A percentile compares a stretch with the other conserved stretches of the same genome.
These are phyloP conservation scores for Corythornis madagascariensis DNA, from an alignment of 2,113 vertebrate species.

Conservation along the genomic window DNA sequence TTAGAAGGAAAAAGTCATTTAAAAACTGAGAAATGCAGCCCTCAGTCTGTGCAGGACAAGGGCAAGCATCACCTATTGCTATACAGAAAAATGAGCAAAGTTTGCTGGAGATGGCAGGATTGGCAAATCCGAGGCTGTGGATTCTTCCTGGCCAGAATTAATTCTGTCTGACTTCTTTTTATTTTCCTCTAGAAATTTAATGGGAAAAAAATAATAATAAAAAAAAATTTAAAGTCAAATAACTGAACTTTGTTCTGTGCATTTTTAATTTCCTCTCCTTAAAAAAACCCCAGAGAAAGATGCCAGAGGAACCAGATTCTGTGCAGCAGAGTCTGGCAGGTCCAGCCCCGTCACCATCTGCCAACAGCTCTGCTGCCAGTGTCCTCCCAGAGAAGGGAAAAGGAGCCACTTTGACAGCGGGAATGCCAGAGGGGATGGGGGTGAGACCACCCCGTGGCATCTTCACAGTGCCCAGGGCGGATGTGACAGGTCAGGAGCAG, in stretches of 20 bases:
- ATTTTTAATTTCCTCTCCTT: background rate
- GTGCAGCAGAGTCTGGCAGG: background rate
- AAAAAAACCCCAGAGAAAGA: background rate
- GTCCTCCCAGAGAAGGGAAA: constrained; percentile 49
- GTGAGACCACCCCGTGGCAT: background rate
- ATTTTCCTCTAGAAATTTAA: background rate
- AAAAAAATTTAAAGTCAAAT: no score
- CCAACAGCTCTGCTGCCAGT: rapidly evolving
- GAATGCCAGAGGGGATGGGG: rapidly evolving
- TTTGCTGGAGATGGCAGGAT: background rate
- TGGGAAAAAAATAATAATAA: background rate
- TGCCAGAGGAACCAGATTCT: rapidly evolving
- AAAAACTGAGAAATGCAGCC: background rate
- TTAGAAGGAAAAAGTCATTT: constrained; percentile 4
- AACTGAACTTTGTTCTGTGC: background rate
- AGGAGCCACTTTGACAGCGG: rapidly evolving
- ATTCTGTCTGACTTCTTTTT: background rate
- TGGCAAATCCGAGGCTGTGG: background rate
- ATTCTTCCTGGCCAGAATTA: background rate
- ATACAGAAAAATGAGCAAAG: background rate
- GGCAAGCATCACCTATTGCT: constrained; percentile 6
- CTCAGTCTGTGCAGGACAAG: background rate
- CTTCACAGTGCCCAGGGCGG: rapidly evolving
- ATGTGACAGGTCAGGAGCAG: rapidly evolving
- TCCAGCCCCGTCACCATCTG: background rate